These are phyloP conservation scores for Ectobius pallidus DNA, from an alignment of 2,888 invertebrate species.

Conservation along the genomic window DNA sequence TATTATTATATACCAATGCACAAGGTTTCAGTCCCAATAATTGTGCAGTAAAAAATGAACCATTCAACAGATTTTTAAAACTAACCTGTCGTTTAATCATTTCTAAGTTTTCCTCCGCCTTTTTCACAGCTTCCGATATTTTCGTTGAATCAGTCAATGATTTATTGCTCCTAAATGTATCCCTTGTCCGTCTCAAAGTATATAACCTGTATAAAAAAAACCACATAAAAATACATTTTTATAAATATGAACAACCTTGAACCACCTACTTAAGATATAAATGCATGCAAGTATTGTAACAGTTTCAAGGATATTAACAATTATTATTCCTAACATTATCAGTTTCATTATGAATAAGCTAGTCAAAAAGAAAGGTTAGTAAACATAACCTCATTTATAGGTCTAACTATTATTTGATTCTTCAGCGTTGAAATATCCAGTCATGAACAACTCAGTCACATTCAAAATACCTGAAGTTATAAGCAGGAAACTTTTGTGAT, in stretches of 20 bases:
- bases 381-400: neutral
- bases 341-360: too few species aligned
- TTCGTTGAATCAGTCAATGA: neutral
- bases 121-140: neutral
- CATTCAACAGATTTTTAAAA: neutral
- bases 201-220: constrained; percentile 1
- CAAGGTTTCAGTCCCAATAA: too few species aligned
- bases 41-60: too few species aligned
- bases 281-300: too few species aligned
- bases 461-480: neutral
- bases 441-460: neutral
- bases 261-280: too few species aligned
- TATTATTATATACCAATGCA: too few species aligned
- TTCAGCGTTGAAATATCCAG: neutral
- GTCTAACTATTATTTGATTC: neutral
- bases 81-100: constrained; percentile 6
- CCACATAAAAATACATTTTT: neutral
- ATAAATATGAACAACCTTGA: too few species aligned
- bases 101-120: constrained; percentile 3
- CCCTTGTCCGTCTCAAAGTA: constrained; percentile 9
- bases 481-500: neutral
- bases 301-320: too few species aligned
- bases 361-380: too few species aligned
- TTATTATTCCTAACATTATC: too few species aligned
- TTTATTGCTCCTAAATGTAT: neutral